phyloP scores from a whole-genome alignment of 2,888 invertebrate genomes.

The Aleiodes testaceus region DNA sequence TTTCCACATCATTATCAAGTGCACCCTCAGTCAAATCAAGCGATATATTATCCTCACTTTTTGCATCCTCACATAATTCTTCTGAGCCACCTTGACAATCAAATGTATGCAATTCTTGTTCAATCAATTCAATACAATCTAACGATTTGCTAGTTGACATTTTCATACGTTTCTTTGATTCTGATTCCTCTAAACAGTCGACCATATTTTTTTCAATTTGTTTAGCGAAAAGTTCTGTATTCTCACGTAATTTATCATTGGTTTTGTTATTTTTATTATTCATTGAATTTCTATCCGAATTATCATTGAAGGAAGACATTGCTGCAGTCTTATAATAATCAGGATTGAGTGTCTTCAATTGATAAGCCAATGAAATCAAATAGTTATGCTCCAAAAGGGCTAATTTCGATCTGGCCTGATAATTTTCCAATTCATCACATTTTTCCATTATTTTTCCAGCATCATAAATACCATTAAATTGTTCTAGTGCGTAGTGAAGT shows the following conservation, averaged over 20 bases:
- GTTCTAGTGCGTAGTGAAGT: slow-evolving; percentile 72
- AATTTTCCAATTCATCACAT: slow-evolving; percentile 72
- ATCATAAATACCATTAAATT: slow-evolving; percentile 71
- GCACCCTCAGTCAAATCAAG: slow-evolving; percentile 58
- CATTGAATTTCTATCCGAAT: neutral
- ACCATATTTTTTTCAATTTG: slow-evolving; percentile 69
- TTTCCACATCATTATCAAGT: slow-evolving; percentile 49
- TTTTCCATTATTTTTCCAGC: slow-evolving; percentile 66
- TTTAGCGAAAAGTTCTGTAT: slow-evolving; percentile 65
- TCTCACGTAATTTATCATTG: slow-evolving; percentile 53
- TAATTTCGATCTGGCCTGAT: slow-evolving; percentile 73
- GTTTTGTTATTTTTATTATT: slow-evolving; percentile 20
- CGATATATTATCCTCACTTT: slow-evolving; percentile 57
- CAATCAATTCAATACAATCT: slow-evolving; percentile 65
- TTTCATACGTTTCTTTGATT: slow-evolving; percentile 63
- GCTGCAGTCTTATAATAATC: slow-evolving; percentile 53
- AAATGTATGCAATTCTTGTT: slow-evolving; percentile 70
- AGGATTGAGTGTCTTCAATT: slow-evolving; percentile 68
- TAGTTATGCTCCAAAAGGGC: slow-evolving; percentile 72
- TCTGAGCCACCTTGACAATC: slow-evolving; percentile 73
- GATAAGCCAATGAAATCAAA: slow-evolving; percentile 70
- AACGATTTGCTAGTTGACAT: slow-evolving; percentile 69
- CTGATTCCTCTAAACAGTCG: slow-evolving; percentile 65
- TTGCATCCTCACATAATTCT: slow-evolving; percentile 68
- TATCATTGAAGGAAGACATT: slow-evolving; percentile 35